Evolutionary conservation across 2,113 vertebrate genomes (phyloP).

Genomic region (Cisticola juncidis): DNA sequence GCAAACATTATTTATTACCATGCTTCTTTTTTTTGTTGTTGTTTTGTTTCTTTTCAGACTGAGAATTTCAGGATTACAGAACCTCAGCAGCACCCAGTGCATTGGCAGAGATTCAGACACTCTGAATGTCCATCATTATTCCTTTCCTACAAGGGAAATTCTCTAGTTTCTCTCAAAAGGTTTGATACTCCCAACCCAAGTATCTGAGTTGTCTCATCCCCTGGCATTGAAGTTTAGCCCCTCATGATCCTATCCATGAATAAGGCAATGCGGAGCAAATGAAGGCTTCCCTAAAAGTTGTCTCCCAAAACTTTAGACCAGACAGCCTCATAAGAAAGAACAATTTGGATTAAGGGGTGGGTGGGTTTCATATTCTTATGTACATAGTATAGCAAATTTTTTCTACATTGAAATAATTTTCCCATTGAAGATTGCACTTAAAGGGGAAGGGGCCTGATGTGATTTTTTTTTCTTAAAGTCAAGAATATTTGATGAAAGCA

Average conservation of each 20-base stretch:
- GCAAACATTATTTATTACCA: constrained; percentile 18
- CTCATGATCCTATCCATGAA: not conserved
- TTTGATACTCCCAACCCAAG: not conserved
- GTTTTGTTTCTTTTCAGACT: not conserved
- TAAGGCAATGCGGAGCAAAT: not conserved
- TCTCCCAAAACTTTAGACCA: not conserved
- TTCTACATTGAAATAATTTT: not conserved
- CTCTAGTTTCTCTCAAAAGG: not conserved
- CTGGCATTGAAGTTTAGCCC: not conserved
- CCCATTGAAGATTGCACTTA: not conserved
- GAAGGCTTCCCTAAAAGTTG: not conserved
- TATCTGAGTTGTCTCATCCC: not conserved
- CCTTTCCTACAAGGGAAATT: not conserved
- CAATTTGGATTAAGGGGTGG: not conserved
- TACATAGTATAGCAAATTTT: not conserved
- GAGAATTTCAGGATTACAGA: not conserved
- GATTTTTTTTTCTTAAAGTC: not conserved
- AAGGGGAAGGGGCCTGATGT: not conserved
- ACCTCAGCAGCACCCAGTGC: not conserved
- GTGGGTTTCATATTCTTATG: not conserved
- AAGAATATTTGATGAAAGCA: not conserved
- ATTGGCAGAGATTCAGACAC: not conserved
- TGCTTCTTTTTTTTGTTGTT: not conserved
- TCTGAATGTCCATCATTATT: not conserved
- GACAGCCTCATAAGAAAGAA: not conserved